Base-by-base conservation (phyloP, 2,113 vertebrate genomes). In the Jaculus jaculus region DNA sequence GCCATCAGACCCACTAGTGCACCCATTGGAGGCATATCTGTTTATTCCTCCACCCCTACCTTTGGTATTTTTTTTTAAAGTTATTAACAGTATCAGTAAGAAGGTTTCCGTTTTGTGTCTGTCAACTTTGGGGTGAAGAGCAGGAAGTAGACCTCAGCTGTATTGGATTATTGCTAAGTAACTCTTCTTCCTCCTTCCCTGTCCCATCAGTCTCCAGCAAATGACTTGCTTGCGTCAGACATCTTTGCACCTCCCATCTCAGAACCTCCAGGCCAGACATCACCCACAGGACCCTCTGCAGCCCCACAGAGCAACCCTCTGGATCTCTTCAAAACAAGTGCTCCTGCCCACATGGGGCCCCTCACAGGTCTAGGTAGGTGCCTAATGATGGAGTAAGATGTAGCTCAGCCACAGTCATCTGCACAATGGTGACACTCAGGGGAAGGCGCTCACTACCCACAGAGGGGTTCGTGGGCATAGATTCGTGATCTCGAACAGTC, bases 221-320 rank as follows among this genome's bases (percentile, higher is more conserved):
- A 93, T 96, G 98, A 99, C 80, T 96, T 99, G 61, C 98, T 99
- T 97, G 98, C 98, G 47, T 95, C 98, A 79, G 98, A 98, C 51
- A 94, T 98, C n/a, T 99, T 99, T 97, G 94, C 91, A 91, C 75
- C 97, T 30, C 34, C 82, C 2, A 10, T 97, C 96, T 83, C 95
- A 71, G 96, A 98, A 66, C 89, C 65, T 75, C 91, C 97, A 86
- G 74, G 23, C 20, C 92, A 98, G 90, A 95, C 65, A 1, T 86
- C 97, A 54, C 83, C 96, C 34, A 78, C 96, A 24, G 47, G 69
- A 84, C 97, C 97, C 8, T 60, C 97, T 79, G 97, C 97, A 83
- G 73, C 91, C 5, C 65, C 86, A 7, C 84, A 94, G 13, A 51
- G 97, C 80, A 97, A 77, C 73, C 92, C 98, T 71, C 80, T 97